Conservation (phyloP, 2,797 vertebrate species). For the Galago senegalensis region DNA sequence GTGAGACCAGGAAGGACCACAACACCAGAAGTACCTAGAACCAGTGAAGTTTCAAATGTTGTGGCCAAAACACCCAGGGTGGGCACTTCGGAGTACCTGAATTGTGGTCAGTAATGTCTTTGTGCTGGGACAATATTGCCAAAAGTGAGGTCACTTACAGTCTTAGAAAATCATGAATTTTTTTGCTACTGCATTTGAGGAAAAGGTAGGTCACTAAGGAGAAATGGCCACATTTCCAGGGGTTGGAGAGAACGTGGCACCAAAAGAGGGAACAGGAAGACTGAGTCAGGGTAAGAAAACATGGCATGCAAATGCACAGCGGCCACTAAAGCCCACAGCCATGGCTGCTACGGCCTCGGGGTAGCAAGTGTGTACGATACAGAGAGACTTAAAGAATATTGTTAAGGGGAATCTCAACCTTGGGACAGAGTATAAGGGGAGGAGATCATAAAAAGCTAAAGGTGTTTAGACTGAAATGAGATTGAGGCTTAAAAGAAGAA, state of each 20-base stretch:
- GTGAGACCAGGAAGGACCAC: background rate
- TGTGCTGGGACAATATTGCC: background rate
- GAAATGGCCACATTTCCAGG: background rate
- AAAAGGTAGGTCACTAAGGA: background rate
- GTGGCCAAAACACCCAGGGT: background rate
- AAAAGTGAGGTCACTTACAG: background rate
- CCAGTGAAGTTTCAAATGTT: slow-evolving; percentile 24
- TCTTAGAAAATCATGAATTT: background rate
- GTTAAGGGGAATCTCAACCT: background rate
- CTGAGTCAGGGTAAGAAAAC: background rate
- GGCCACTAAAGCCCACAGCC: background rate
- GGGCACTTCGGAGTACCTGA: no score
- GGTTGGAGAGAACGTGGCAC: background rate
- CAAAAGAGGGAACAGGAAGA: background rate
- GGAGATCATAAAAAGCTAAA: background rate
- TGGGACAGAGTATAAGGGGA: background rate
- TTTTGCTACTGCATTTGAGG: background rate
- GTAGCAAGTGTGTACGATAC: background rate
- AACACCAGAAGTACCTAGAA: background rate
- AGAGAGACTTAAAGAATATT: background rate
- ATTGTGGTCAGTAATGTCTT: background rate
- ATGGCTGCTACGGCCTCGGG: no score
- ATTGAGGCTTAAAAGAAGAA: background rate
- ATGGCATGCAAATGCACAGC: background rate
- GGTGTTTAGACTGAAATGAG: background rate